A percentile compares a stretch with the other conserved stretches of the same genome.
Evolutionary conservation across 2,797 vertebrate species (phyloP).

Genomic region (Centroberyx gerrardi): DNA sequence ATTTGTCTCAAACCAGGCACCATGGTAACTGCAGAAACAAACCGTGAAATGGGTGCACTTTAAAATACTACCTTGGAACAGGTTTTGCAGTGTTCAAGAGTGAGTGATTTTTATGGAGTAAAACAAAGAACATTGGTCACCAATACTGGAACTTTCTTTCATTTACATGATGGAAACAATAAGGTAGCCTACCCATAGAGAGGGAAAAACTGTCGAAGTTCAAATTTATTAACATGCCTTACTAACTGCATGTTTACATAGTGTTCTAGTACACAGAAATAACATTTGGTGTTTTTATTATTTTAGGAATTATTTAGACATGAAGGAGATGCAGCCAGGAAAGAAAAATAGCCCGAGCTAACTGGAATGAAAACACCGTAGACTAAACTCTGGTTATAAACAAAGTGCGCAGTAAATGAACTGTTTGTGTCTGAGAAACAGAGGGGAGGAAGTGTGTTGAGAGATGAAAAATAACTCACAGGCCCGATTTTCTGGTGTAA

Average conservation of each 20-base stretch:
- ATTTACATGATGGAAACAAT: slow-evolving; percentile 31
- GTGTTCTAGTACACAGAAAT: background rate
- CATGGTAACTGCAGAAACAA: slow-evolving; percentile 38
- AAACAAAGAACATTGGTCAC: too few species aligned
- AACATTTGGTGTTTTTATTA: slow-evolving; percentile 2
- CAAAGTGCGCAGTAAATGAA: background rate
- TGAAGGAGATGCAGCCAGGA: background rate
- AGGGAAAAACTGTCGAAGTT: background rate
- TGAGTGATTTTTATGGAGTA: background rate
- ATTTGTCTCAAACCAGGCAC: slow-evolving; percentile 3
- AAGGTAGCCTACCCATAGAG: background rate
- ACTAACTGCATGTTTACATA: slow-evolving; percentile 23
- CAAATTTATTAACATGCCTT: slow-evolving; percentile 23
- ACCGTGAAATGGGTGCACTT: background rate
- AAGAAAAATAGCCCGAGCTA: background rate
- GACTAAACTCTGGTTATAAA: background rate
- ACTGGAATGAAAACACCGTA: background rate
- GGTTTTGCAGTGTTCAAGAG: too few species aligned
- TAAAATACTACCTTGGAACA: background rate
- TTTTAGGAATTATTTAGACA: slow-evolving; percentile 15
- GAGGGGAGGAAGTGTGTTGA: background rate
- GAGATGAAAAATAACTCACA: background rate
- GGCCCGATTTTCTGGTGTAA: background rate
- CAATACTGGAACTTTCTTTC: background rate
- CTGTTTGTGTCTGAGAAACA: background rate